Base-by-base conservation (phyloP, 2,888 invertebrate species). In the Nephrocerus scutellatus region DNA sequence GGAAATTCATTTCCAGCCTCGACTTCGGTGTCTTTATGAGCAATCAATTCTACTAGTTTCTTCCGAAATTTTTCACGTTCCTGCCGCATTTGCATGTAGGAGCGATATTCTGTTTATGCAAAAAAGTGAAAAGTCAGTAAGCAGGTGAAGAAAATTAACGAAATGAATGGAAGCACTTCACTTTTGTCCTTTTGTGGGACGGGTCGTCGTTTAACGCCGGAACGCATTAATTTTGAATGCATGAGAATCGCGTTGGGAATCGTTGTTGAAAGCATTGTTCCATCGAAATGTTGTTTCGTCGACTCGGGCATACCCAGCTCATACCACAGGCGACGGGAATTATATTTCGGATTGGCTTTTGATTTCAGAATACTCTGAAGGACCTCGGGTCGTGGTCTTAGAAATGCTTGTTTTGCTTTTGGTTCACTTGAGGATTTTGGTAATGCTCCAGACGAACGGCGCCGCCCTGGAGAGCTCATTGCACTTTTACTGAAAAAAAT, bases 31-130 rank as follows among this genome's bases (percentile, higher is more conserved):
- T 72, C 69, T 40, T 71, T 70, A 12, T 74, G 72, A 49, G 75
- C 74, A 49, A 91, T 84, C 45, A 87, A 72, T 49, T 80, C 77
- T 36, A 90, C 81, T 39, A 92, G 70, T 55, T 82, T 80, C 49
- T 79, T 75, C 19, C 92, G 76, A 67, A 91, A 92, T 52, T 83
- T 80, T 63, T 90, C 89, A 15, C 90, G 74, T 48, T 87, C 83
- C 61, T 75, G 75, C 24, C 83, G 73, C 70, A 82, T 72, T 4
- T 73, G 73, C 22, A 82, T 78, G 53, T 80, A 86, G 35, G 77
- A 77, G 63, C 75, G 73, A 64, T 76, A 74, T 40, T 73, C 77
- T 79, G 53, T 39, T 55, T 4, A 26, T n/a, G 15, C 24, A 37
- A 20, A 28, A 21, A 33, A 20, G n/a, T 31, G 15, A 21, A n/a